phyloP scores from a whole-genome alignment of 1,140 invertebrate genomes.

The Rhyzopertha dominica region DNA sequence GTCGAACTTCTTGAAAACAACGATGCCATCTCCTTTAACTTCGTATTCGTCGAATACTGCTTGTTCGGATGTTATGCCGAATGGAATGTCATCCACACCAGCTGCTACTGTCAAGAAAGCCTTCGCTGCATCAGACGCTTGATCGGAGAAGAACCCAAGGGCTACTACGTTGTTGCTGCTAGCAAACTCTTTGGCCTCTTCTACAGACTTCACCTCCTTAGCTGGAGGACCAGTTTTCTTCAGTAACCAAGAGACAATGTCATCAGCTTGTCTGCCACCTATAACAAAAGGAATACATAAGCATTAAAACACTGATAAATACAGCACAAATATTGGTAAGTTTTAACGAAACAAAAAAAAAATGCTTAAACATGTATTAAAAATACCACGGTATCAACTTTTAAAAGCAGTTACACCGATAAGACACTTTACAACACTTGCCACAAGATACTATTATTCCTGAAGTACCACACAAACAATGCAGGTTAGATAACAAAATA shows the following conservation, averaged over 20 bases:
- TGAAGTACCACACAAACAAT: no score
- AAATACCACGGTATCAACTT: no score
- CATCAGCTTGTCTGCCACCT: slow-evolving; percentile 86
- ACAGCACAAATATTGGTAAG: no score
- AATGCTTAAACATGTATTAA: no score
- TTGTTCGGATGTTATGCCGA: slow-evolving; percentile 77
- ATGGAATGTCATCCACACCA: slow-evolving; percentile 80
- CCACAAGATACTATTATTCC: no score
- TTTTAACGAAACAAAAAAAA: no score
- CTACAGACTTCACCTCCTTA: slow-evolving; percentile 67
- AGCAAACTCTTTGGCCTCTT: slow-evolving; percentile 80
- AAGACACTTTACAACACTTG: no score
- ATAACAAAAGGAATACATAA: no score
- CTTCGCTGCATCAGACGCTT: slow-evolving; percentile 72
- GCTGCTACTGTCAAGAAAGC: slow-evolving; percentile 76
- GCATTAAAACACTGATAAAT: no score
- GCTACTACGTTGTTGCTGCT: slow-evolving; percentile 75
- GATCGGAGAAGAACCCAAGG: slow-evolving; percentile 93
- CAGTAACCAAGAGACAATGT: slow-evolving; percentile 89
- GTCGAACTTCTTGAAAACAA: slow-evolving; percentile 96
- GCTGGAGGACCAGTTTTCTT: slow-evolving; percentile 96
- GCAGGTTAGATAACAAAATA: no score
- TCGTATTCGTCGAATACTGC: slow-evolving; percentile 72
- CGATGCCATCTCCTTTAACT: slow-evolving; percentile 65
- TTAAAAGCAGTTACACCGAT: no score